A percentile compares a stretch with the other conserved stretches of the same genome.
Evolutionary conservation across 2,113 vertebrate species (phyloP).

Genomic region (Mesembrinibis cayennensis): DNA sequence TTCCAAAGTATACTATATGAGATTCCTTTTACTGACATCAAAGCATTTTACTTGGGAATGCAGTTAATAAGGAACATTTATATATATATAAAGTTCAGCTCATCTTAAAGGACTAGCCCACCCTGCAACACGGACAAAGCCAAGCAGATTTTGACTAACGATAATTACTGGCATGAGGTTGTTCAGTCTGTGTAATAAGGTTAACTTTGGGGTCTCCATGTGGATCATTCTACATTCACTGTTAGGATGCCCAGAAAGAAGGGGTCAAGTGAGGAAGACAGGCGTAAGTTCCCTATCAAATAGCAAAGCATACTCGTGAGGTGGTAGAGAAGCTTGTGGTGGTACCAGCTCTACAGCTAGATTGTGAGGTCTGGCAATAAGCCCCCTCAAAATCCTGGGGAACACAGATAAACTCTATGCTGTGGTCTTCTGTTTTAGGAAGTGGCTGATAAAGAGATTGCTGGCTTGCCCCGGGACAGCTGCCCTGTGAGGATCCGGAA

Average conservation of each 20-base stretch:
- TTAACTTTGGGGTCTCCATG: background rate
- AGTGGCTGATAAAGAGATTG: conserved; percentile 88
- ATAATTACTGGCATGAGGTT: background rate
- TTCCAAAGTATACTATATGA: background rate
- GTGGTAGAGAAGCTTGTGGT: background rate
- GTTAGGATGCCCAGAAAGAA: background rate
- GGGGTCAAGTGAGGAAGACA: background rate
- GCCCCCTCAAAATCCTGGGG: background rate
- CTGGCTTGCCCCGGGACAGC: conserved; percentile 88
- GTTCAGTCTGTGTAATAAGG: background rate
- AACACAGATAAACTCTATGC: background rate
- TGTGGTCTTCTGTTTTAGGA: conserved; percentile 75
- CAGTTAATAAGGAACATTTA: background rate
- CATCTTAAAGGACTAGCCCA: background rate
- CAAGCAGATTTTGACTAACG: background rate
- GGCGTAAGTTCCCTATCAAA: background rate
- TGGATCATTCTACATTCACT: background rate
- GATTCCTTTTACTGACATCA: background rate
- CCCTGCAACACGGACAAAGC: background rate
- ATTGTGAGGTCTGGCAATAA: background rate
- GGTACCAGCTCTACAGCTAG: background rate
- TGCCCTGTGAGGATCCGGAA: conserved; percentile 92
- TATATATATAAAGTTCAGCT: background rate
- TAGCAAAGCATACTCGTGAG: background rate
- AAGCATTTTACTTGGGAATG: background rate